Evolutionary conservation across 2,113 vertebrate species (phyloP).

Genomic region (Neopipo cinnamomea): DNA sequence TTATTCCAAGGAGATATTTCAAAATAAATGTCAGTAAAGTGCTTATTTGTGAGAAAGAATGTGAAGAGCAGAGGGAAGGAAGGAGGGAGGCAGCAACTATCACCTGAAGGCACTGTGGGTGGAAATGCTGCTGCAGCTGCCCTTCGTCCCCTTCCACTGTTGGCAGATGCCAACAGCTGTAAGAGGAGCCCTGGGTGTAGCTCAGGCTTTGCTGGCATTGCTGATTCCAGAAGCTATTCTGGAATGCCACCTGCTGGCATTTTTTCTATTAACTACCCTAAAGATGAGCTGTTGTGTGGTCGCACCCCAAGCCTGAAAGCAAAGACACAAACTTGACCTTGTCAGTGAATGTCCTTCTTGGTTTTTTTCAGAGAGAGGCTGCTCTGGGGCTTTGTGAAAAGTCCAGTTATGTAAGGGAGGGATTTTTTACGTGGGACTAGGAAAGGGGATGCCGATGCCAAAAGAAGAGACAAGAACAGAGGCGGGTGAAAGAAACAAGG

Average conservation of each 20-base stretch:
- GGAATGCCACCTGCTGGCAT: constrained; percentile 53
- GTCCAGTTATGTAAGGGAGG: background rate
- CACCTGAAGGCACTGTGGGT: background rate
- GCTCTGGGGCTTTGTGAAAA: background rate
- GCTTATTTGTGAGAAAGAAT: background rate
- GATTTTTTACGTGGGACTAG: background rate
- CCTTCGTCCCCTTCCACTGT: background rate
- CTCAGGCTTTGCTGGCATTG: background rate
- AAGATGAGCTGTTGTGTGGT: background rate
- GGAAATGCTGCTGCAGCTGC: background rate
- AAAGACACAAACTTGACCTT: background rate
- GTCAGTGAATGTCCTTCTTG: background rate
- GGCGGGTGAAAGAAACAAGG: background rate
- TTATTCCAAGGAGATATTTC: background rate
- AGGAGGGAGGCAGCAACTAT: background rate
- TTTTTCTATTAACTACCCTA: background rate
- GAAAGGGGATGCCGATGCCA: background rate
- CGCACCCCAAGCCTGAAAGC: background rate
- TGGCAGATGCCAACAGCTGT: background rate
- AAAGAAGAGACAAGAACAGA: background rate
- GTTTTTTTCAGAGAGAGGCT: background rate
- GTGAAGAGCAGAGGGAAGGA: background rate
- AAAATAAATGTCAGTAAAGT: background rate
- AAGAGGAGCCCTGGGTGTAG: background rate
- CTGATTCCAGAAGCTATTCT: constrained; percentile 15